A percentile compares a stretch with the other conserved stretches of the same genome.
phyloP scores from a whole-genome alignment of 1,140 invertebrate genomes.

The Neodiprion pinetum region DNA sequence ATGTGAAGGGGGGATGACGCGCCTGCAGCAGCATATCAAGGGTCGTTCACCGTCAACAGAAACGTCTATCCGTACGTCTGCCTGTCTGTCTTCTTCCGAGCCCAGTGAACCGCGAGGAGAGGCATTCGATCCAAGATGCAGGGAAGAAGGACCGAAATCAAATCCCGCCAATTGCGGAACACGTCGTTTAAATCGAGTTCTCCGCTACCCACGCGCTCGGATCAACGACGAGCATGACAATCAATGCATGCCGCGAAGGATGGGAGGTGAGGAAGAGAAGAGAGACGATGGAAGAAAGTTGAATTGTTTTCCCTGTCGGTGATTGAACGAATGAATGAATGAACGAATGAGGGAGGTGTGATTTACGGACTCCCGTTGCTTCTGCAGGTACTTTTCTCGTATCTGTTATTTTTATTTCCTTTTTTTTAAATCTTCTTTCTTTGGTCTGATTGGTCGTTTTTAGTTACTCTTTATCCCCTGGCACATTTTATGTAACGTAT shows the following conservation, averaged over 20 bases:
- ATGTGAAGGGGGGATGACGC: neutral
- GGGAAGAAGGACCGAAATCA: neutral
- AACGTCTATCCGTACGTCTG: neutral
- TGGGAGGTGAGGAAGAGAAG: no score
- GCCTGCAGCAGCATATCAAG: neutral
- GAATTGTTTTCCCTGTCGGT: no score
- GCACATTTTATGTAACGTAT: conserved; percentile 4
- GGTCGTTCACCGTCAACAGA: neutral
- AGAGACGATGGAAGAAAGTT: no score
- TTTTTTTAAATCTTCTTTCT: neutral
- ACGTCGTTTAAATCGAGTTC: neutral
- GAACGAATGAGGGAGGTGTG: no score
- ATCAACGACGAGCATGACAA: no score
- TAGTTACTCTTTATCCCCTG: neutral
- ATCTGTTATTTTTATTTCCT: neutral
- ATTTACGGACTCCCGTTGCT: no score
- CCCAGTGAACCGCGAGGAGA: neutral
- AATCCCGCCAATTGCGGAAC: neutral
- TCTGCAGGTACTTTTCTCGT: no score
- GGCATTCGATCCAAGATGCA: neutral
- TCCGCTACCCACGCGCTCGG: no score
- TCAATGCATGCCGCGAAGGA: no score
- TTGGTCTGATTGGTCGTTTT: neutral
- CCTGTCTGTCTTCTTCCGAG: neutral
- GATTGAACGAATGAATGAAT: no score